Conservation (phyloP, 2,113 vertebrate species). For the Pseudonaja textilis region DNA sequence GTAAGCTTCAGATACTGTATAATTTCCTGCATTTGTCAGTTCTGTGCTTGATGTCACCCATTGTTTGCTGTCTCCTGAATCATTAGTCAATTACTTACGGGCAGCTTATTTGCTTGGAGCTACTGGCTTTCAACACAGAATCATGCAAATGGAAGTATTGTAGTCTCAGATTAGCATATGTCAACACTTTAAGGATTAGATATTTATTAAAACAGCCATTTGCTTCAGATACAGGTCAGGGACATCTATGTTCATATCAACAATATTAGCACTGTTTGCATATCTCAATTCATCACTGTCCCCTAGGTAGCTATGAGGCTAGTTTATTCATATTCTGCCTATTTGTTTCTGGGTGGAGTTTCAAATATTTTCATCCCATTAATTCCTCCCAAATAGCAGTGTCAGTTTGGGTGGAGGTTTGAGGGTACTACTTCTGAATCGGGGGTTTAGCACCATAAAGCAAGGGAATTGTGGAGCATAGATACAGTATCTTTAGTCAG, state of each 20-base stretch:
- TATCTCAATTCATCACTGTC: neutral
- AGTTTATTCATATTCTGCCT: neutral
- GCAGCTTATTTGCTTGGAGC: neutral
- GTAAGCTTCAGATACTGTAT: neutral
- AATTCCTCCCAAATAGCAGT: neutral
- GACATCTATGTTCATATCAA: neutral
- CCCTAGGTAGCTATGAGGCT: neutral
- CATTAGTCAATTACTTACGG: neutral
- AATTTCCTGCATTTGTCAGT: neutral
- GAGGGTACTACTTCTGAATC: neutral
- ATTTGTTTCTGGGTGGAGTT: neutral
- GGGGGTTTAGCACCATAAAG: neutral
- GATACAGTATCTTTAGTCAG: neutral
- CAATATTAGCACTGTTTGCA: neutral
- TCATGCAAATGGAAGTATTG: neutral
- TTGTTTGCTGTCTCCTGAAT: neutral
- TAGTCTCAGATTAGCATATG: neutral
- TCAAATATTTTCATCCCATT: neutral
- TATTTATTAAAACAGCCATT: neutral
- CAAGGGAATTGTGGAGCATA: neutral
- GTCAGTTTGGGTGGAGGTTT: neutral
- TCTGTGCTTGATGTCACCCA: neutral
- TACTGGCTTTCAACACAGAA: neutral
- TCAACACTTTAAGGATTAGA: neutral
- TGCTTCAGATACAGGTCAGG: neutral